These are phyloP conservation scores for Mastacembelus armatus DNA, from an alignment of 2,797 vertebrate genomes.

Conservation along the genomic window DNA sequence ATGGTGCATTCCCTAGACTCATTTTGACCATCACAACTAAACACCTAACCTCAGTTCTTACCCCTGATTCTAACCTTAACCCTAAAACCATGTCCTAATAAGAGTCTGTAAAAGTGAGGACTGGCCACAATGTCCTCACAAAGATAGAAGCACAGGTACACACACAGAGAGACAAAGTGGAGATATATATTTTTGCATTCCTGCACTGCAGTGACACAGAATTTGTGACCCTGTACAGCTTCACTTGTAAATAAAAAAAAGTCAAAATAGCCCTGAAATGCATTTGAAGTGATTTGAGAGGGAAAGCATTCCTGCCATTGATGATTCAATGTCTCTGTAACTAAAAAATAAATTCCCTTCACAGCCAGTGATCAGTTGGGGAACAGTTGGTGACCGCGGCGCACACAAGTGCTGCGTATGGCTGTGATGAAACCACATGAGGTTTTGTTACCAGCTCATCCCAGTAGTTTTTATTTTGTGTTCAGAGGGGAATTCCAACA, in stretches of 20 bases:
- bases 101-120: no score
- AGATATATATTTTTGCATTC: constrained; percentile 58
- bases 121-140: no score
- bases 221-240: constrained; percentile 45
- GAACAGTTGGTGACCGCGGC: constrained; percentile 69
- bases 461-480: constrained; percentile 34
- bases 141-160: no score
- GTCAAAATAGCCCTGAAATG: constrained; percentile 40
- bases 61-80: no score
- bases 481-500: constrained; percentile 63
- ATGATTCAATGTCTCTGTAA: constrained; percentile 69
- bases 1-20: no score
- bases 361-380: constrained; percentile 61
- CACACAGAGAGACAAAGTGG: no score
- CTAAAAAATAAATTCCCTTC: constrained; percentile 64
- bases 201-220: constrained; percentile 61
- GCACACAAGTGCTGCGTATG: constrained; percentile 56
- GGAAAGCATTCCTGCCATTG: constrained; percentile 48
- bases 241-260: constrained; percentile 42
- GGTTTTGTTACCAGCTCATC: constrained; percentile 59
- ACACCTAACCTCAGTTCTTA: no score
- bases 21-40: no score
- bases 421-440: constrained; percentile 63
- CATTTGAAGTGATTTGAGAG: constrained; percentile 35
- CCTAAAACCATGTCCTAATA: no score